Evolutionary conservation across 2,113 vertebrate species (phyloP).

Genomic region (Coracopsis vasa): DNA sequence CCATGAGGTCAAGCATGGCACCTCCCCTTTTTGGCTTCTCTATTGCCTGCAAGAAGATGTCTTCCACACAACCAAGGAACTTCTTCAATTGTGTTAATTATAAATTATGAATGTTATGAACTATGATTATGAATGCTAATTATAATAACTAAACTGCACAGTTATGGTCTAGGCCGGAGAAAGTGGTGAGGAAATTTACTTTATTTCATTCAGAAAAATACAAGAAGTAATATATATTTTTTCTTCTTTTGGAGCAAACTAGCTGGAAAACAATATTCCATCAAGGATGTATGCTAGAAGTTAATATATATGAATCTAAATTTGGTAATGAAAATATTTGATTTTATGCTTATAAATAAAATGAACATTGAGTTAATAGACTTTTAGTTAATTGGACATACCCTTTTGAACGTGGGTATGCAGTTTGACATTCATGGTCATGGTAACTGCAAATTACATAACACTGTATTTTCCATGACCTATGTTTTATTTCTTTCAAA

Average conservation of each 20-base stretch:
- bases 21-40: neutral
- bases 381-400: neutral
- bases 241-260: neutral
- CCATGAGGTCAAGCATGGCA: neutral
- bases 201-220: neutral
- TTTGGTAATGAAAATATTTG: neutral
- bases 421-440: neutral
- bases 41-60: neutral
- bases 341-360: neutral
- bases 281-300: neutral
- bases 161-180: neutral
- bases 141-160: neutral
- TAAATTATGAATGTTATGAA: neutral
- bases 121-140: neutral
- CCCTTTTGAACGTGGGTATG: neutral
- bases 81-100: neutral
- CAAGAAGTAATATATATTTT: neutral
- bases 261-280: neutral
- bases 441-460: neutral
- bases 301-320: neutral
- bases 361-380: neutral
- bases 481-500: neutral
- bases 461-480: neutral
- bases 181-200: neutral
- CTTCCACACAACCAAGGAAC: neutral